These are phyloP conservation scores for Ormia ochracea DNA, from an alignment of 2,888 invertebrate genomes.

Conservation along the genomic window DNA sequence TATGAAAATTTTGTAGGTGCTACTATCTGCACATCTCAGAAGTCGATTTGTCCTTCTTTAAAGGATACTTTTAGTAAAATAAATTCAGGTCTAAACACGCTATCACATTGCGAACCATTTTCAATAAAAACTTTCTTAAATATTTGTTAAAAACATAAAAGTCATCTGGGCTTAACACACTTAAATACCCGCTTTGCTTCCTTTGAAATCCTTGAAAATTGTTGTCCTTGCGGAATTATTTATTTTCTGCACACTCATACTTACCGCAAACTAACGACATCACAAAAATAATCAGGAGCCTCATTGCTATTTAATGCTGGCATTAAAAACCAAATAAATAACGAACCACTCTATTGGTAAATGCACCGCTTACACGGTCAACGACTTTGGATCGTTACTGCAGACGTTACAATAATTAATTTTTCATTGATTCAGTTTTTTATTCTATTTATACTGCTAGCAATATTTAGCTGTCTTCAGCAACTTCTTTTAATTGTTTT, in stretches of 20 bases:
- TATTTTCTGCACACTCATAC: background rate
- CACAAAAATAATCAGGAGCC: conserved; percentile 19
- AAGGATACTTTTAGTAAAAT: too few relatives aligned
- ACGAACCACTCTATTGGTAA: background rate
- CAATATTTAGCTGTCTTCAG: background rate
- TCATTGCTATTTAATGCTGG: conserved; percentile 32
- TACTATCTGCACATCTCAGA: too few relatives aligned
- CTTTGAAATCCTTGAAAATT: too few relatives aligned
- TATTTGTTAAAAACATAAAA: too few relatives aligned
- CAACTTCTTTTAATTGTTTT: conserved; percentile 38
- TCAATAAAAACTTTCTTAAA: too few relatives aligned
- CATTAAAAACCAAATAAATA: background rate
- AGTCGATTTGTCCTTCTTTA: too few relatives aligned
- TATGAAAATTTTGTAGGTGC: too few relatives aligned
- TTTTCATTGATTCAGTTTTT: conserved; percentile 29
- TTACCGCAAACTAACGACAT: conserved; percentile 25
- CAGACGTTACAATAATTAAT: conserved; percentile 35
- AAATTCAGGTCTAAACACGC: too few relatives aligned
- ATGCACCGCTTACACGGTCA: conserved; percentile 26
- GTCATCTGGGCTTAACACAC: too few relatives aligned
- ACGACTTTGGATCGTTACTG: conserved; percentile 16
- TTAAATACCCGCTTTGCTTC: too few relatives aligned
- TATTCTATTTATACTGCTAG: conserved; percentile 21
- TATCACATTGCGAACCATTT: too few relatives aligned
- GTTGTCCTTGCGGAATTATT: too few relatives aligned